Evolutionary conservation across 92 coral and sea anemone species (phyloP).

Genomic region (Palythoa grandis): DNA sequence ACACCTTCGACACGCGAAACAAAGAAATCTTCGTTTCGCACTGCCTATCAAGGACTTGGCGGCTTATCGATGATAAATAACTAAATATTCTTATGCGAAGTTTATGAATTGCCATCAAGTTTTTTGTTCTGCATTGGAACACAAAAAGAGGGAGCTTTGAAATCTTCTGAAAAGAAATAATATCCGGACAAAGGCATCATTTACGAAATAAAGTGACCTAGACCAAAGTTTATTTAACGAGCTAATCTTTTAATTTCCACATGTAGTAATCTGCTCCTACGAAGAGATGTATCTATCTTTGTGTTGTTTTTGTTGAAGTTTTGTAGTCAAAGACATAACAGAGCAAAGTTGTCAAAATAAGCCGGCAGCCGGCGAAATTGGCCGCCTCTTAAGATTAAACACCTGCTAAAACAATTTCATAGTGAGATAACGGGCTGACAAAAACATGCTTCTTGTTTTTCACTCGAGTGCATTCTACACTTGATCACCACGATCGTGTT

Average conservation of each 20-base stretch:
- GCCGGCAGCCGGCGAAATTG: too few relatives aligned
- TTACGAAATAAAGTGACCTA: background rate
- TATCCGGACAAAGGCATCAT: background rate
- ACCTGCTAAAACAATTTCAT: too few relatives aligned
- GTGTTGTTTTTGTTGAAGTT: background rate
- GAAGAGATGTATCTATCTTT: background rate
- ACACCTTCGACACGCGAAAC: background rate
- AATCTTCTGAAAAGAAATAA: background rate
- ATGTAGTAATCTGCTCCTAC: background rate
- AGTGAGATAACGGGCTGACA: too few relatives aligned
- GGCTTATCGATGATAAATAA: background rate
- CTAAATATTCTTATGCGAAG: background rate
- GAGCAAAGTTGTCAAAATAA: too few relatives aligned
- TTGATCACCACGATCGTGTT: background rate
- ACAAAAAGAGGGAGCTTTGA: constrained; percentile 27
- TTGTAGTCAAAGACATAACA: background rate
- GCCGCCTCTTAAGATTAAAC: too few relatives aligned
- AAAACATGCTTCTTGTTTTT: too few relatives aligned
- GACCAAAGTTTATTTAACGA: background rate
- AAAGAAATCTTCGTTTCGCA: background rate
- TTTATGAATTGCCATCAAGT: background rate
- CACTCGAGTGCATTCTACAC: too few relatives aligned
- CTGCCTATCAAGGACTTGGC: background rate
- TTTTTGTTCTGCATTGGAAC: background rate
- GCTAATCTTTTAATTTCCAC: background rate